A percentile compares a stretch with the other conserved stretches of the same genome.
Evolutionary conservation across 1,140 invertebrate species (phyloP).

Genomic region (Musca domestica): DNA sequence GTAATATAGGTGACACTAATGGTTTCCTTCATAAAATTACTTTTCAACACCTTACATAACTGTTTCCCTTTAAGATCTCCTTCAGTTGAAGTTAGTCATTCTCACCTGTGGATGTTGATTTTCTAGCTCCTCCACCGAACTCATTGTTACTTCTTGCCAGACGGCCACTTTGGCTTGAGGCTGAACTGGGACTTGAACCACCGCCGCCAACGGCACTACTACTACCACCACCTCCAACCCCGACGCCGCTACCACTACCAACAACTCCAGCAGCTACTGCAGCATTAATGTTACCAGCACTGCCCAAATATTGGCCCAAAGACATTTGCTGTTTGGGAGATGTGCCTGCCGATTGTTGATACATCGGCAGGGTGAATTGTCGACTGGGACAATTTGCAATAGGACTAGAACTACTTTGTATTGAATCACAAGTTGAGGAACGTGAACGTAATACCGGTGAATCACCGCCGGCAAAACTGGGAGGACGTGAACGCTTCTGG

Average conservation of each 20-base stretch:
- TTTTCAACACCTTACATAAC: too few species aligned
- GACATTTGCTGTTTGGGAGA: constrained; percentile 51
- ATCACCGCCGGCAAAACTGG: constrained; percentile 77
- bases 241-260: too few species aligned
- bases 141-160: constrained; percentile 36
- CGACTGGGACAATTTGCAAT: constrained; percentile 51
- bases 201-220: constrained; percentile 31
- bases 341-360: constrained; percentile 46
- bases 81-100: too few species aligned
- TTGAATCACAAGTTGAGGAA: constrained; percentile 77
- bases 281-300: constrained; percentile 31
- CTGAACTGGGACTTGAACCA: constrained; percentile 50
- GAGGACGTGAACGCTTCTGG: constrained; percentile 81
- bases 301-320: constrained; percentile 46
- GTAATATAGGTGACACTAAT: too few species aligned
- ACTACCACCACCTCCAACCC: constrained; percentile 26
- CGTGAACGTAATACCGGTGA: constrained; percentile 75
- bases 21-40: too few species aligned
- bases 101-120: constrained; percentile 47
- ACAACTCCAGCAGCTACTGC: not conserved
- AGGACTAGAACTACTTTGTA: constrained; percentile 64
- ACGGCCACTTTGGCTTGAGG: constrained; percentile 43
- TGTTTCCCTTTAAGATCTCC: too few species aligned
- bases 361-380: constrained; percentile 44
- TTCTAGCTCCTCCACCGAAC: constrained; percentile 41